Evolutionary conservation across 2,888 invertebrate species (phyloP).

Genomic region (Hybos culiciformis): DNA sequence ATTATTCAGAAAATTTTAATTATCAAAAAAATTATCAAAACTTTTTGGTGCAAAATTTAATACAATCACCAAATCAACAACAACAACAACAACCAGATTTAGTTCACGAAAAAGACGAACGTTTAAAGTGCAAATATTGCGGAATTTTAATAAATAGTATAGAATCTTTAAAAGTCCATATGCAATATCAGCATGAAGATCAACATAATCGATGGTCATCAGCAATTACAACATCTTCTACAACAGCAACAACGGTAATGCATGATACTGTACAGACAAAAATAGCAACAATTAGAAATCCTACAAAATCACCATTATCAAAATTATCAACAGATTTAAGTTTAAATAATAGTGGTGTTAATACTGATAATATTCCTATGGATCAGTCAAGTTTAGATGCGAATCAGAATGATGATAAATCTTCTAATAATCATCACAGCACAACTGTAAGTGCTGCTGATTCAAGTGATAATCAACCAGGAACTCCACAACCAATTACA

Average conservation of each 20-base stretch:
- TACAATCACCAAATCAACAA: too few species aligned
- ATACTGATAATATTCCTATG: constrained; percentile 38
- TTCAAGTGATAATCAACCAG: constrained; percentile 49
- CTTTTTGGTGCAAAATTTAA: too few species aligned
- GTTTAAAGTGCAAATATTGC: constrained; percentile 68
- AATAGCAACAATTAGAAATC: background rate
- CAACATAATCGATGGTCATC: constrained; percentile 14
- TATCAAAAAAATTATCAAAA: too few species aligned
- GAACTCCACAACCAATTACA: constrained; percentile 31
- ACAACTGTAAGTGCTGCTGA: constrained; percentile 59
- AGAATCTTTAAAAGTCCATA: constrained; percentile 64
- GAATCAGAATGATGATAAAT: constrained; percentile 6
- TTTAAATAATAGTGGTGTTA: constrained; percentile 3
- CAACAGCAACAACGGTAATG: constrained; percentile 2
- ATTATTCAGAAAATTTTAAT: too few species aligned
- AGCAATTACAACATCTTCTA: constrained; percentile 3
- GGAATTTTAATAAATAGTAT: constrained; percentile 59
- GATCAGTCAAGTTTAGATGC: constrained; percentile 35
- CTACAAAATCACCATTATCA: background rate
- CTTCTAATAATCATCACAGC: constrained; percentile 12
- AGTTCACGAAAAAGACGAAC: too few species aligned
- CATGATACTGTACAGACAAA: background rate
- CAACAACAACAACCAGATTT: too few species aligned
- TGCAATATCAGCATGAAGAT: constrained; percentile 67
- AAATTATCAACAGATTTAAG: background rate